A percentile compares a stretch with the other conserved stretches of the same genome.
phyloP scores from a whole-genome alignment of 2,113 vertebrate species.

The Myotis davidii region DNA sequence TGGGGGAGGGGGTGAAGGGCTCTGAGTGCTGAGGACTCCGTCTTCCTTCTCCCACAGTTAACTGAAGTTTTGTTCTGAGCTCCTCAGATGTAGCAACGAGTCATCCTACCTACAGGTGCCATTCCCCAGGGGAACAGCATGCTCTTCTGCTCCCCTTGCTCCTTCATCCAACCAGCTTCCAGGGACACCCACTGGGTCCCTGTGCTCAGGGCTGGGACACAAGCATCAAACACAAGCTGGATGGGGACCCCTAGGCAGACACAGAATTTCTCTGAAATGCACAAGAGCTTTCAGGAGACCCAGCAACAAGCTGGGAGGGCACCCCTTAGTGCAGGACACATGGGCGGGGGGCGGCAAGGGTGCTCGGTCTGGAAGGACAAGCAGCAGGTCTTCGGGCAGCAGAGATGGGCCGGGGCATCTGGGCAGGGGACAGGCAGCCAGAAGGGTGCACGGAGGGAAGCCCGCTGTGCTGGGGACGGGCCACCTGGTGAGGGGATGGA shows the following conservation, averaged over 20 bases:
- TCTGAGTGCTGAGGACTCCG: not conserved
- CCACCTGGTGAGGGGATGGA: not conserved
- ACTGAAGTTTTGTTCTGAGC: not conserved
- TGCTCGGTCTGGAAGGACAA: not conserved
- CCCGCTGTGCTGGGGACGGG: fast-evolving
- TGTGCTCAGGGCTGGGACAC: not conserved
- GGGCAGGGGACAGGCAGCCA: fast-evolving
- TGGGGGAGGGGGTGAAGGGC: not conserved
- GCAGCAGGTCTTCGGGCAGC: not conserved
- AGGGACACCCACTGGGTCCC: not conserved
- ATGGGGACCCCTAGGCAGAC: fast-evolving
- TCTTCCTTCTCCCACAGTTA: too few relatives aligned
- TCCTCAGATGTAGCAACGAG: not conserved
- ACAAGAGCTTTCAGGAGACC: not conserved
- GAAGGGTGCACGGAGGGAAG: not conserved
- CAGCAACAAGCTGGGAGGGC: fast-evolving
- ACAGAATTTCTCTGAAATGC: fast-evolving
- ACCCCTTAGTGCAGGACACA: fast-evolving
- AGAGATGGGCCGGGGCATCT: not conserved
- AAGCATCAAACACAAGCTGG: not conserved
- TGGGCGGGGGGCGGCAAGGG: not conserved
- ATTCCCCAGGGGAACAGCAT: fast-evolving
- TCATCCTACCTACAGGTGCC: fast-evolving
- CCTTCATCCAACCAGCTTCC: not conserved
- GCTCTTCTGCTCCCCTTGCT: not conserved